Base-by-base conservation (phyloP, 2,797 vertebrate species). In the Carapus acus region DNA sequence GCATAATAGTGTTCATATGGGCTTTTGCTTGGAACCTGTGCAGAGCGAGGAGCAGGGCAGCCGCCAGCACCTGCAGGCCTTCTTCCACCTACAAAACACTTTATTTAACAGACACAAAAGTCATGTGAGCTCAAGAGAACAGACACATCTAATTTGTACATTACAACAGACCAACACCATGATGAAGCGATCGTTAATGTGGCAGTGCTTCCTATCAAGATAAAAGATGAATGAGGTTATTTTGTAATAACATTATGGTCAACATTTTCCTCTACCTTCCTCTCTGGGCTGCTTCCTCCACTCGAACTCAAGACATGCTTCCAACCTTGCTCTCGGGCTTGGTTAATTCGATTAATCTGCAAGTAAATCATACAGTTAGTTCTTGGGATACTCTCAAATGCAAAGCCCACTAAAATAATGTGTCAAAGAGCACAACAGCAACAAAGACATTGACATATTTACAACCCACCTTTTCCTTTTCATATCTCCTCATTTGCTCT, bases 271-370 rank as follows among this genome's bases (percentile, higher is more conserved):
- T 11, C 4, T 33, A 89, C 89, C 88, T 88, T 90, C 38, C 81
- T 87, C 74, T 91, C 88, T 49, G 89, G 88, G 63, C 88, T 90
- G 79, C 87, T 87, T 2, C 88, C 87, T 76, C 91, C 95, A 76
- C 92, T 90, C 43, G 92, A 92, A 78, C 90, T 91, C 65, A 94
- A 85, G 43, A 95, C 93, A 67, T 91, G 91, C 54, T 89, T 93
- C 96, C 96, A 99, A 71, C 96, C 96, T 87, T 96, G 94, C 58
- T 99, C 96, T 80, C 93, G 89, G 57, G 94, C 94, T 82, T 92
- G 91, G 78, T 98, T 96, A 85, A 97, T 93, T 62, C 88, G 89
- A 76, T 89, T 93, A 71, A 97, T 85, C 96, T 91, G 71, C 19
- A 20, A 53, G 2, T 16, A 33, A 46, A 47, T 27, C 24, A 63